Evolutionary conservation across 1,140 invertebrate genomes (phyloP).

Genomic region (Lerema accius): DNA sequence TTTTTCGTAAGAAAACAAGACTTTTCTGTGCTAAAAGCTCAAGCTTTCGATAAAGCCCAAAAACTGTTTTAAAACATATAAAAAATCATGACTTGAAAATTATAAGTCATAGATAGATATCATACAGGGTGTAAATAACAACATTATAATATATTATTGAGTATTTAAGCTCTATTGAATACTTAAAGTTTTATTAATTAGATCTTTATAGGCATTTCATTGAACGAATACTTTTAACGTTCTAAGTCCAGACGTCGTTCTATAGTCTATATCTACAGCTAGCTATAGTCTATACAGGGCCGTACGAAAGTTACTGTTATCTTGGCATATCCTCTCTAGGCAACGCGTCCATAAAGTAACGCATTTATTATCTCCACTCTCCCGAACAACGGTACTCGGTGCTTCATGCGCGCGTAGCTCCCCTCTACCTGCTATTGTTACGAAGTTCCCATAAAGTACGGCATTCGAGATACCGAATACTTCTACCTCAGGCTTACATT

Average conservation of each 20-base stretch:
- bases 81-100: too few relatives aligned
- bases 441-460: slow-evolving; percentile 77
- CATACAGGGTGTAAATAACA: too few relatives aligned
- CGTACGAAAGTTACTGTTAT: slow-evolving; percentile 83
- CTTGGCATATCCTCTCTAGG: slow-evolving; percentile 83
- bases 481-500: slow-evolving; percentile 75
- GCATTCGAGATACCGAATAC: slow-evolving; percentile 62
- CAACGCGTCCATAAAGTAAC: slow-evolving; percentile 76
- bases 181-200: too few relatives aligned
- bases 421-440: slow-evolving; percentile 83
- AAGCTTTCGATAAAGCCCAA: too few relatives aligned
- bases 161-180: too few relatives aligned
- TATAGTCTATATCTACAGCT: slow-evolving; percentile 62
- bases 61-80: too few relatives aligned
- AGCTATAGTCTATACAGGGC: slow-evolving; percentile 59
- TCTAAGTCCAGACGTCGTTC: slow-evolving; percentile 52
- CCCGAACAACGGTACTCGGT: slow-evolving; percentile 64
- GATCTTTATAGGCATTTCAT: background rate
- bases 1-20: too few relatives aligned
- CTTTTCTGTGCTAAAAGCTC: too few relatives aligned
- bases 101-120: too few relatives aligned
- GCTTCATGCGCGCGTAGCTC: slow-evolving; percentile 77
- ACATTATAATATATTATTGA: too few relatives aligned
- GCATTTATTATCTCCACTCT: slow-evolving; percentile 71
- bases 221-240: slow-evolving; percentile 14